Evolutionary conservation across 2,888 invertebrate species (phyloP).

Genomic region (Colletes collaris): DNA sequence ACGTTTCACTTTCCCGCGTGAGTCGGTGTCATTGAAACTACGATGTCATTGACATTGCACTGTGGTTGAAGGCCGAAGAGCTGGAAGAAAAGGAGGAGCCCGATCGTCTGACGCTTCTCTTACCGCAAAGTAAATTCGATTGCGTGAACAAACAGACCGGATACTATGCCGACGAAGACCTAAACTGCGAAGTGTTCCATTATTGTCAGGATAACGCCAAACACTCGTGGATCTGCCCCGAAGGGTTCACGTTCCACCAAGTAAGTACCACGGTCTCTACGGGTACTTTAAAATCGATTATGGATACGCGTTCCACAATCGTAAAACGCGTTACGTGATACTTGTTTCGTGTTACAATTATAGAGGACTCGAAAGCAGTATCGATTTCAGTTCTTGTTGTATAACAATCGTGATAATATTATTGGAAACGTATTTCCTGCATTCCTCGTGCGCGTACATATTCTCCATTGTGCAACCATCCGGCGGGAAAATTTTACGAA

Average conservation of each 20-base stretch:
- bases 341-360: too few relatives aligned
- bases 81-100: constrained; percentile 93
- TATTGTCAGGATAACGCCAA: constrained; percentile 95
- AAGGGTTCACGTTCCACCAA: constrained; percentile 94
- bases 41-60: background rate
- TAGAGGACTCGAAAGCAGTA: too few relatives aligned
- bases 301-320: too few relatives aligned
- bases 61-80: constrained; percentile 74
- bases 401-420: too few relatives aligned
- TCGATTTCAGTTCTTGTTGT: too few relatives aligned
- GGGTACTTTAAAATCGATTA: too few relatives aligned
- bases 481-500: too few relatives aligned
- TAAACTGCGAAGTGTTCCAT: constrained; percentile 96
- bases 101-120: constrained; percentile 90
- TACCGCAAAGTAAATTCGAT: constrained; percentile 93
- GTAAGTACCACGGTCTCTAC: constrained; percentile 80
- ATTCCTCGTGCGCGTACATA: too few relatives aligned
- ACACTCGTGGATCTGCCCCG: constrained; percentile 97
- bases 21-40: background rate
- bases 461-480: too few relatives aligned
- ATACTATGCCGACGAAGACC: constrained; percentile 95
- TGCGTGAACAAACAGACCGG: constrained; percentile 92
- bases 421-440: too few relatives aligned
- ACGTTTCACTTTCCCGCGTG: background rate
- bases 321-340: too few relatives aligned